Percentiles rank a stretch among this genome's conserved stretches.
These are phyloP conservation scores for Hydriomena furcata DNA, from an alignment of 2,888 invertebrate species.

Conservation along the genomic window DNA sequence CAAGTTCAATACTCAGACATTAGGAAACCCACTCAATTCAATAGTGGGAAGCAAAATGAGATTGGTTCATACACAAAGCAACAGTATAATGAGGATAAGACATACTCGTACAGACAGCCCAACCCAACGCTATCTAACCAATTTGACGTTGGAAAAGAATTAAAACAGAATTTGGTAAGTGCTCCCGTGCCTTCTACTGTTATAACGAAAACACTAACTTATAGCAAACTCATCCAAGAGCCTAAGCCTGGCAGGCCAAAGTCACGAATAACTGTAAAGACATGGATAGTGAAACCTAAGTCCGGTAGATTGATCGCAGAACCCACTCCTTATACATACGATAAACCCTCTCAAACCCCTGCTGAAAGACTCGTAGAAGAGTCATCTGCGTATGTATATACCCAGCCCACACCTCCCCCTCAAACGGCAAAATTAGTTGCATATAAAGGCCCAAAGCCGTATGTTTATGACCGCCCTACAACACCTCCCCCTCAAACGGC, in stretches of 20 bases:
- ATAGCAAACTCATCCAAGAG: constrained; percentile 62
- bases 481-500: constrained; percentile 25
- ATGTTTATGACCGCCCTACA: constrained; percentile 46
- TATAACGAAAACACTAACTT: constrained; percentile 68
- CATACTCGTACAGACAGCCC: constrained; percentile 51
- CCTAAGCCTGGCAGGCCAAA: constrained; percentile 62
- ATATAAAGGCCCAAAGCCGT: constrained; percentile 41
- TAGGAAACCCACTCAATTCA: constrained; percentile 44
- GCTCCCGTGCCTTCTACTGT: constrained; percentile 55
- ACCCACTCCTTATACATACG: constrained; percentile 59
- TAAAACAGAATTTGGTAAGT: constrained; percentile 75
- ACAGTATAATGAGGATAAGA: constrained; percentile 53
- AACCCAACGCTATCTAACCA: constrained; percentile 48
- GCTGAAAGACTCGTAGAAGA: constrained; percentile 47
- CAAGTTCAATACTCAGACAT: constrained; percentile 48
- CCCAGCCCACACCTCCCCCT: constrained; percentile 46
- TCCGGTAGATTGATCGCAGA: constrained; percentile 54
- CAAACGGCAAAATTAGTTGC: constrained; percentile 39
- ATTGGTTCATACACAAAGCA: constrained; percentile 51
- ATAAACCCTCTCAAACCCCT: constrained; percentile 50
- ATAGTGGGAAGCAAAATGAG: constrained; percentile 47
- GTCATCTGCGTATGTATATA: constrained; percentile 56
- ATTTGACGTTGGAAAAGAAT: constrained; percentile 50
- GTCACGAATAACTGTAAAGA: constrained; percentile 72
- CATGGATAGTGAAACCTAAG: constrained; percentile 76